phyloP scores from a whole-genome alignment of 1,140 invertebrate genomes.

The Dreissena rostriformis region DNA sequence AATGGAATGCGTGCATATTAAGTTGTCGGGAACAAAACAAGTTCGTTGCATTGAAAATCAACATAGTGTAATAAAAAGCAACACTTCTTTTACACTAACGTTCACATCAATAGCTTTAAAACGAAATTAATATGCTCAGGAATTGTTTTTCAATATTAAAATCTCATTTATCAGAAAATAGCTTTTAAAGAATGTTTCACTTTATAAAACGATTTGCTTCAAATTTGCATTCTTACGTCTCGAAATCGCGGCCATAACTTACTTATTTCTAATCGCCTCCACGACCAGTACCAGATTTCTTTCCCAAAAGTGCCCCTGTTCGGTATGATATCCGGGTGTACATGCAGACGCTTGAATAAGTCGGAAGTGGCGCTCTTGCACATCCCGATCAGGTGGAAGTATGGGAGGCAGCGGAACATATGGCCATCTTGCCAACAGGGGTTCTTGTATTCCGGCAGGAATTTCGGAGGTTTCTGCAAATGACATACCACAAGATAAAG shows the following conservation, averaged over 20 bases:
- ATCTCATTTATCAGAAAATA: too few relatives aligned
- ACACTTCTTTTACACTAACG: too few relatives aligned
- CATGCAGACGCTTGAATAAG: constrained; percentile 61
- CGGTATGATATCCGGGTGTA: constrained; percentile 60
- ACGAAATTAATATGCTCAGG: too few relatives aligned
- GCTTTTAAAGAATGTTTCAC: too few relatives aligned
- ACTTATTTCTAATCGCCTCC: constrained; percentile 67
- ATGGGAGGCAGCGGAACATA: constrained; percentile 64
- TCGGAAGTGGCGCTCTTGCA: constrained; percentile 72
- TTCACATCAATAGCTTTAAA: too few relatives aligned
- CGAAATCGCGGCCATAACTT: constrained; percentile 13
- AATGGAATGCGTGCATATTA: too few relatives aligned
- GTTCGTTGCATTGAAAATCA: too few relatives aligned
- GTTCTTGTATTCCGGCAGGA: constrained; percentile 67
- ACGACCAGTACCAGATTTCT: constrained; percentile 73
- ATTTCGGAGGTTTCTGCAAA: constrained; percentile 59
- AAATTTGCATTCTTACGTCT: background rate
- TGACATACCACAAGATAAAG: background rate
- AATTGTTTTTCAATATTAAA: too few relatives aligned
- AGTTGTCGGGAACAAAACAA: too few relatives aligned
- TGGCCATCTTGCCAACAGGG: constrained; percentile 63
- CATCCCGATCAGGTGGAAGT: constrained; percentile 70
- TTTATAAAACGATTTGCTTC: too few relatives aligned
- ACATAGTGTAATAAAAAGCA: too few relatives aligned
- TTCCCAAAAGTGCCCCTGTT: constrained; percentile 62